Conservation (phyloP, 1,140 invertebrate genomes). For the Coenobita brevimanus region DNA sequence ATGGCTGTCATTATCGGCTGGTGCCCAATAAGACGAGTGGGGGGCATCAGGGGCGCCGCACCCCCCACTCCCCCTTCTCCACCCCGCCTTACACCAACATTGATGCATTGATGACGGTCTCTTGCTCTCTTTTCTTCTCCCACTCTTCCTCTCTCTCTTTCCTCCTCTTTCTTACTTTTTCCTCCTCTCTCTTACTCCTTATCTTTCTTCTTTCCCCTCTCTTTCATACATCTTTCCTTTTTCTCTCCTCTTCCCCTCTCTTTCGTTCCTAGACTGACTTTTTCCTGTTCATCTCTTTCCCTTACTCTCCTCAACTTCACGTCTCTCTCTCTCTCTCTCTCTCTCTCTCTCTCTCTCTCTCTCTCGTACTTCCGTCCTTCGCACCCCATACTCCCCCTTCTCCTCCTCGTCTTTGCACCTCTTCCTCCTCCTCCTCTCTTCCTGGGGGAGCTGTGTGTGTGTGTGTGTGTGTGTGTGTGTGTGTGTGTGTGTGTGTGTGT, state of each 20-base stretch:
- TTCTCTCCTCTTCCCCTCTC: not conserved
- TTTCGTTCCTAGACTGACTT: not conserved
- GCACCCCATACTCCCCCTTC: not conserved
- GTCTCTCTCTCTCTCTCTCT: not conserved
- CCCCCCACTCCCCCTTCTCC: too few relatives aligned
- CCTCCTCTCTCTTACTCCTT: not conserved
- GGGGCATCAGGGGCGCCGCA: too few relatives aligned
- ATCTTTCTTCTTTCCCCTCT: not conserved
- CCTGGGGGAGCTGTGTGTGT: too few relatives aligned
- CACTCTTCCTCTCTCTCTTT: too few relatives aligned
- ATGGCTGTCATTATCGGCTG: too few relatives aligned
- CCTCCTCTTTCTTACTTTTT: not conserved
- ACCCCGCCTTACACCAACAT: too few relatives aligned
- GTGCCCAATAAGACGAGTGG: too few relatives aligned
- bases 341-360: not conserved
- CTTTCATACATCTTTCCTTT: not conserved
- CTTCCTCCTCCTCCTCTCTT: conserved; percentile 23
- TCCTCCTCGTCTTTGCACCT: not conserved
- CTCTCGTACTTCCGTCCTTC: not conserved
- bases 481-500: too few relatives aligned
- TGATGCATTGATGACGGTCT: too few relatives aligned
- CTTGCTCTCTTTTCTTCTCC: too few relatives aligned
- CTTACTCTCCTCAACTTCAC: not conserved
- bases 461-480: too few relatives aligned
- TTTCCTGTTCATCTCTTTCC: not conserved